Percentiles rank a stretch among this genome's conserved stretches.
Evolutionary conservation across 2,888 invertebrate species (phyloP).

Genomic region (Hylaea fasciaria): DNA sequence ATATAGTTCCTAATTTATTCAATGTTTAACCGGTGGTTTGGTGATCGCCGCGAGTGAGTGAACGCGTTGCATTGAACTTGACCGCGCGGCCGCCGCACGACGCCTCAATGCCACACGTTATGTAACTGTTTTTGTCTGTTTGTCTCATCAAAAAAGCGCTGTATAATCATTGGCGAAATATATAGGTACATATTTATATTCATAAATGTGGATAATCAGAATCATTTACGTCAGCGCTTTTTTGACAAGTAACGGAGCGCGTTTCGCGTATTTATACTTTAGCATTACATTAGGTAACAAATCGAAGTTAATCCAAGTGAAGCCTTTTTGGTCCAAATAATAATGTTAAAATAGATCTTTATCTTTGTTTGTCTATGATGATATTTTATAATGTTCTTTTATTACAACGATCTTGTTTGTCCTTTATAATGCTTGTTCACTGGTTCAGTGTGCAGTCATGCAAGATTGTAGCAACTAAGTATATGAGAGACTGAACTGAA

Average conservation of each 20-base stretch:
- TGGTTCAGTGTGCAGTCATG: neutral
- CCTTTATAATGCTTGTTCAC: neutral
- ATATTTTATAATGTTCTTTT: no score
- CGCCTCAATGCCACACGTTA: conserved; percentile 16
- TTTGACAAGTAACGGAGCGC: conserved; percentile 19
- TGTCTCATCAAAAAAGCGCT: neutral
- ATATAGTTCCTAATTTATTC: no score
- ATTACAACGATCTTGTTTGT: no score
- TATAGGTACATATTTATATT: no score
- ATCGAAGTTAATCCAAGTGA: no score
- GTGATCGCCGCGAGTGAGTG: conserved; percentile 10
- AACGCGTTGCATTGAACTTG: conserved; percentile 33
- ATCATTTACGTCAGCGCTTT: no score
- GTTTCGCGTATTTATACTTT: neutral
- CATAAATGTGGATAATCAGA: no score
- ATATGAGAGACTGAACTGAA: neutral
- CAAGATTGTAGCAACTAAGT: neutral
- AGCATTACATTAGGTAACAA: conserved; percentile 1
- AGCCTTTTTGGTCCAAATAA: no score
- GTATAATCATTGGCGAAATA: no score
- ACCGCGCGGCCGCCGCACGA: conserved; percentile 9
- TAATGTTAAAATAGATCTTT: no score
- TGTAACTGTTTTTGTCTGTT: conserved; percentile 15
- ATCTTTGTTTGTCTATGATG: no score
- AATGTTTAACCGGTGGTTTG: conserved; percentile 4